A percentile compares a stretch with the other conserved stretches of the same genome.
phyloP scores from a whole-genome alignment of 2,797 vertebrate genomes.

The Pyrocephalus nanus region DNA sequence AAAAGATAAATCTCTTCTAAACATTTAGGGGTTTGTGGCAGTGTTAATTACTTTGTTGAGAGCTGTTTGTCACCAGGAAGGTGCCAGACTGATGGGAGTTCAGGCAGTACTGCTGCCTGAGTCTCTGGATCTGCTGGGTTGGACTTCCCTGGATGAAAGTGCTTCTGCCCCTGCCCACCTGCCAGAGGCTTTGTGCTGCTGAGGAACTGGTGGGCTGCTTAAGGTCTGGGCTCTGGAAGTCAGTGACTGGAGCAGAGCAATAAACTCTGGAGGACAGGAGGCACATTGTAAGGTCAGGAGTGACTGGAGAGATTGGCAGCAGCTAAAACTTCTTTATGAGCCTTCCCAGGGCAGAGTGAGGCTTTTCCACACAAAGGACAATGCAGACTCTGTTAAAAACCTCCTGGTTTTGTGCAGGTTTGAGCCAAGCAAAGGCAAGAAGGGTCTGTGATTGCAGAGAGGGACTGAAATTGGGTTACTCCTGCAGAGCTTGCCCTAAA shows the following conservation, averaged over 20 bases:
- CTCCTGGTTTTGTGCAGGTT: not conserved
- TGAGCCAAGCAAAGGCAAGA: not conserved
- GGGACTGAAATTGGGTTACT: not conserved
- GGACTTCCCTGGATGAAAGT: not conserved
- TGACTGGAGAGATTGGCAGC: constrained; percentile 32
- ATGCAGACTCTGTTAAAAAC: constrained; percentile 35
- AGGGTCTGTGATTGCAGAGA: not conserved
- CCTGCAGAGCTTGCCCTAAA: not conserved
- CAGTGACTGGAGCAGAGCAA: not conserved
- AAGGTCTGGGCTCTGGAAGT: not conserved
- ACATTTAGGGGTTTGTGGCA: not conserved
- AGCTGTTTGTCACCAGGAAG: rapidly evolving
- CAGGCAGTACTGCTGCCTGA: not conserved
- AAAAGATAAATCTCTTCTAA: not conserved
- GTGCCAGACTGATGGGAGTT: not conserved
- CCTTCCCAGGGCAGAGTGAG: not conserved
- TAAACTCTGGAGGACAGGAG: constrained; percentile 41
- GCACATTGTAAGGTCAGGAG: constrained; percentile 24
- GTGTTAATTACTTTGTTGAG: not conserved
- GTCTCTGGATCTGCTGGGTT: not conserved
- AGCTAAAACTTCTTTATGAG: constrained; percentile 47
- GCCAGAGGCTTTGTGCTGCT: not conserved
- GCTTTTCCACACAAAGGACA: constrained; percentile 37
- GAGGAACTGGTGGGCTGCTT: not conserved
- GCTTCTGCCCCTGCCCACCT: not conserved